Evolutionary conservation across 2,113 vertebrate species (phyloP).

Genomic region (Macquaria australasica): DNA sequence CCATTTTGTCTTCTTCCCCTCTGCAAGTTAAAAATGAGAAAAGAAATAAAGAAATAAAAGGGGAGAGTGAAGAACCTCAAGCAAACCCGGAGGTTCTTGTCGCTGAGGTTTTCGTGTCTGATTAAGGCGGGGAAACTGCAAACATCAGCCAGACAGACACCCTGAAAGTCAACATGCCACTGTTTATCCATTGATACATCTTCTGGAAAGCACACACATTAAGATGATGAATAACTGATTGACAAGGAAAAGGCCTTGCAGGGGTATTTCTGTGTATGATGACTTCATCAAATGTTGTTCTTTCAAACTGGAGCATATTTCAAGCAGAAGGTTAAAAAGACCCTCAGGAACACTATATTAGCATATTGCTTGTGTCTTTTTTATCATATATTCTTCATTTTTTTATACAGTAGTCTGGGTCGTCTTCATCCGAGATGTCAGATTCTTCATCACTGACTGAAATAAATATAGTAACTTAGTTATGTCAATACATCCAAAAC

Average conservation of each 20-base stretch:
- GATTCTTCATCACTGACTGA: background rate
- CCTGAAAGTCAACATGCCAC: conserved; percentile 66
- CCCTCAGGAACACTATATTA: background rate
- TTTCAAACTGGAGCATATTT: conserved; percentile 14
- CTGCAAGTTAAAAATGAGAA: conserved; percentile 97
- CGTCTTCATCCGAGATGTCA: background rate
- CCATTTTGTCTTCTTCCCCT: conserved; percentile 98
- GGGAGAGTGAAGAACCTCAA: conserved; percentile 89
- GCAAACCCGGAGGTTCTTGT: conserved; percentile 79
- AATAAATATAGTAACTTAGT: background rate
- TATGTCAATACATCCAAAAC: background rate
- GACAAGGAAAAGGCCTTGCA: conserved; percentile 32
- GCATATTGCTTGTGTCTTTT: background rate
- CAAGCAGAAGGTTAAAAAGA: background rate
- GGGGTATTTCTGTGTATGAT: background rate
- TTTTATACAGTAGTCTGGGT: too few relatives aligned
- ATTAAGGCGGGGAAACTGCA: conserved; percentile 55
- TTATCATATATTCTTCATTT: background rate
- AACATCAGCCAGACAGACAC: conserved; percentile 60
- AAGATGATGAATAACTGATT: conserved; percentile 40
- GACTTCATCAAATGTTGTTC: conserved; percentile 35
- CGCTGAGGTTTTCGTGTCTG: conserved; percentile 55
- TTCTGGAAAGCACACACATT: conserved; percentile 27
- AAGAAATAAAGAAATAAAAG: conserved; percentile 92
- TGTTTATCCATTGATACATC: conserved; percentile 66